Evolutionary conservation across 2,797 vertebrate species (phyloP).

Genomic region (Gadopsis marmoratus): DNA sequence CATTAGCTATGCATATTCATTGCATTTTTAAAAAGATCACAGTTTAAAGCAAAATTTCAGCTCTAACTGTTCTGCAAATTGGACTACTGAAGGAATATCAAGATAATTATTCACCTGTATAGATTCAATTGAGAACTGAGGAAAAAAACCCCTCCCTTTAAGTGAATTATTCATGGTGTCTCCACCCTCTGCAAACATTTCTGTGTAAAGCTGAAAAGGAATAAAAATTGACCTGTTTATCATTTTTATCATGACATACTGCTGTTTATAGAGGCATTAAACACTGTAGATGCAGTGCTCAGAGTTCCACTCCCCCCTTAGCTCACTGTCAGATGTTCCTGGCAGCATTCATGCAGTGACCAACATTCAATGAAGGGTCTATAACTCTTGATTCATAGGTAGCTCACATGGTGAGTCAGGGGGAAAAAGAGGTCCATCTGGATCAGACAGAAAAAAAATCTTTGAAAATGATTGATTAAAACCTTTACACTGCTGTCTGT

Average conservation of each 20-base stretch:
- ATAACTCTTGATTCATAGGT: slow-evolving; percentile 53
- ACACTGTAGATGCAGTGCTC: slow-evolving; percentile 23
- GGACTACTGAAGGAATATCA: slow-evolving; percentile 53
- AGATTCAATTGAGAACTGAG: slow-evolving; percentile 57
- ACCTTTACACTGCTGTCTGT: slow-evolving; percentile 55
- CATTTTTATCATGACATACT: slow-evolving; percentile 45
- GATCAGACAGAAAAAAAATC: slow-evolving; percentile 62
- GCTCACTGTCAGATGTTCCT: slow-evolving; percentile 74
- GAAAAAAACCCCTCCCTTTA: slow-evolving; percentile 20
- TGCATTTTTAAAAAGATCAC: slow-evolving; percentile 68
- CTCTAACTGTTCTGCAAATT: slow-evolving; percentile 60
- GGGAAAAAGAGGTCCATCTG: slow-evolving; percentile 25
- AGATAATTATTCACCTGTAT: slow-evolving; percentile 65
- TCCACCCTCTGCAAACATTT: slow-evolving; percentile 63
- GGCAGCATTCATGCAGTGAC: slow-evolving; percentile 70
- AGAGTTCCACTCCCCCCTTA: slow-evolving; percentile 41
- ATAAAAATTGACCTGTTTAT: slow-evolving; percentile 57
- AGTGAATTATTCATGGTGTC: slow-evolving; percentile 71
- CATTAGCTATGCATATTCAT: slow-evolving; percentile 73
- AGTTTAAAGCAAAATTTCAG: slow-evolving; percentile 64
- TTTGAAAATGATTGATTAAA: slow-evolving; percentile 71
- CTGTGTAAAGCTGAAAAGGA: slow-evolving; percentile 55
- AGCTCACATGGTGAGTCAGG: slow-evolving; percentile 54
- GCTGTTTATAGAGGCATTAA: slow-evolving; percentile 42
- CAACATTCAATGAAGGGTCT: slow-evolving; percentile 64